Percentiles rank a stretch among this genome's conserved stretches.
Evolutionary conservation across 1,140 invertebrate genomes (phyloP).

Genomic region (Thaumetopoea pityocampa): DNA sequence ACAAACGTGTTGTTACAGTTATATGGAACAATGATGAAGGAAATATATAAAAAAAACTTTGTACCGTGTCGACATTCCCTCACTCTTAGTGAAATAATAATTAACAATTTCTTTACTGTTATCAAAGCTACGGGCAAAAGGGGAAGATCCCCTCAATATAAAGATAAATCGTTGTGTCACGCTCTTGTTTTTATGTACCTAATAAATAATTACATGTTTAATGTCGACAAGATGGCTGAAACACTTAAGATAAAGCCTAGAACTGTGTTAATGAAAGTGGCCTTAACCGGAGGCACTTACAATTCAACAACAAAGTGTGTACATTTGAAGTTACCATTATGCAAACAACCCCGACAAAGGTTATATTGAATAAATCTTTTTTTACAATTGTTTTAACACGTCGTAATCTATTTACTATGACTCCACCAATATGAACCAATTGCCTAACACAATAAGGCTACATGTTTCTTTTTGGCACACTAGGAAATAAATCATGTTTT

Average conservation of each 20-base stretch:
- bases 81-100: conserved; percentile 43
- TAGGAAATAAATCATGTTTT: too few relatives aligned
- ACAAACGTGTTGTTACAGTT: conserved; percentile 42
- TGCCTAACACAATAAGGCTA: too few relatives aligned
- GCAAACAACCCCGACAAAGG: conserved; percentile 33
- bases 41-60: conserved; percentile 45
- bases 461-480: too few relatives aligned
- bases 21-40: conserved; percentile 29
- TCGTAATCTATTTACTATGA: too few relatives aligned
- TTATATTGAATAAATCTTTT: conserved; percentile 30
- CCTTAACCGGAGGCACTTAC: conserved; percentile 43
- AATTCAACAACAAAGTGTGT: conserved; percentile 34
- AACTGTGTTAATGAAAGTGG: conserved; percentile 33
- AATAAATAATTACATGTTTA: conserved; percentile 51
- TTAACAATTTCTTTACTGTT: conserved; percentile 37
- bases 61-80: conserved; percentile 30
- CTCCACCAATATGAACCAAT: too few relatives aligned
- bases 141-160: conserved; percentile 37
- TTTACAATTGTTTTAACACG: conserved; percentile 2
- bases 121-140: conserved; percentile 29
- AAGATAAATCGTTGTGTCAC: conserved; percentile 55
- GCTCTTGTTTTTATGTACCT: conserved; percentile 50
- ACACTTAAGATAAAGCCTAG: conserved; percentile 34
- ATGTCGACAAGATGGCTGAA: conserved; percentile 38
- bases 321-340: conserved; percentile 49